These are phyloP conservation scores for Philopedon plagiatum DNA, from an alignment of 2,888 invertebrate species.

Conservation along the genomic window DNA sequence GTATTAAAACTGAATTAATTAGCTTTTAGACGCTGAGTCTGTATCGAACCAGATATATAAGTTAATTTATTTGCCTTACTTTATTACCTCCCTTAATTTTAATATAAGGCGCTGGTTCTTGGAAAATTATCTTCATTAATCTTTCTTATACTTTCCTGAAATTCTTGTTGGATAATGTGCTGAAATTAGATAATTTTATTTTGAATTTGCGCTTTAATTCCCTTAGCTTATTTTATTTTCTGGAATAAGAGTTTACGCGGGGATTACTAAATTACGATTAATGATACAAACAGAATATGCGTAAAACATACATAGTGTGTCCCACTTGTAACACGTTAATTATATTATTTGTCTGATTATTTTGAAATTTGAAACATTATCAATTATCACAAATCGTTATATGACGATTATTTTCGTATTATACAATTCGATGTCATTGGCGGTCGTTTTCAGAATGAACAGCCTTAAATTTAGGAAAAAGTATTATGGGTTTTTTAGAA, in stretches of 20 bases:
- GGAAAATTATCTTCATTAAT: slow-evolving; percentile 51
- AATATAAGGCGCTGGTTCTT: slow-evolving; percentile 47
- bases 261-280: not conserved
- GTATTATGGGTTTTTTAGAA: no score
- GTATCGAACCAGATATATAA: slow-evolving; percentile 51
- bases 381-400: no score
- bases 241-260: not conserved
- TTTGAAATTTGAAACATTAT: no score
- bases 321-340: no score
- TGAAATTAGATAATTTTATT: slow-evolving; percentile 18
- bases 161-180: slow-evolving; percentile 34
- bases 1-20: slow-evolving; percentile 65
- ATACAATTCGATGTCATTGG: no score
- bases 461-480: no score
- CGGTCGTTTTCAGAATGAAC: no score
- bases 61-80: slow-evolving; percentile 50
- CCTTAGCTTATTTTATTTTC: not conserved
- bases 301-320: no score
- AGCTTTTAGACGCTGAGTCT: slow-evolving; percentile 55
- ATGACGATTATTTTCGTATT: no score
- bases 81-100: slow-evolving; percentile 52
- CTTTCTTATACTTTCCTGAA: slow-evolving; percentile 48
- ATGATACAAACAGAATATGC: no score
- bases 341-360: no score
- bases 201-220: slow-evolving; percentile 2